Conservation (phyloP, 2,888 invertebrate species). For the Drosophila robusta region DNA sequence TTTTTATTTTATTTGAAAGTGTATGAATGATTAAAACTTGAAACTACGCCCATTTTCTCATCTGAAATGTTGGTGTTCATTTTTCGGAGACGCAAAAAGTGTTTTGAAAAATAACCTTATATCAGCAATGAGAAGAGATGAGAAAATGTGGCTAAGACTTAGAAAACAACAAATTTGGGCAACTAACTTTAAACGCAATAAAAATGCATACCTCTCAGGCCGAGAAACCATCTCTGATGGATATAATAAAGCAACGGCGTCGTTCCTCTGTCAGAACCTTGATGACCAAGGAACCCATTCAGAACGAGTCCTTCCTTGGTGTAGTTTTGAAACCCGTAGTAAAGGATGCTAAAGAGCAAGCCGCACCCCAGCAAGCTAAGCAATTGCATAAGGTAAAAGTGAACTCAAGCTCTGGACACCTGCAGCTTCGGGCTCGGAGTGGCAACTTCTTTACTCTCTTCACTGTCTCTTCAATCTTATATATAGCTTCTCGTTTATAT, state of each 20-base stretch:
- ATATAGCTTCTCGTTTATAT: not conserved
- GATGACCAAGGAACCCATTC: slow-evolving; percentile 84
- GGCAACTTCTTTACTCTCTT: slow-evolving; percentile 1
- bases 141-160: not conserved
- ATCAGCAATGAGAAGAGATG: too few species aligned
- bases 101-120: too few species aligned
- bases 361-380: slow-evolving; percentile 80
- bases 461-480: slow-evolving; percentile 5
- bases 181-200: slow-evolving; percentile 7
- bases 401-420: not conserved
- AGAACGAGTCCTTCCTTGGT: slow-evolving; percentile 87
- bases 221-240: slow-evolving; percentile 73
- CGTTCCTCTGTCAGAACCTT: slow-evolving; percentile 85
- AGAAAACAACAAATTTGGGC: not conserved
- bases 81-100: too few species aligned
- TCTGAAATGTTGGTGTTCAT: too few species aligned
- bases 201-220: slow-evolving; percentile 61
- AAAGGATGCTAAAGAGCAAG: slow-evolving; percentile 83
- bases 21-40: too few species aligned
- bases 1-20: too few species aligned
- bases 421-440: not conserved
- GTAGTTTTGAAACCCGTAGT: slow-evolving; percentile 88
- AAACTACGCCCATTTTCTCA: too few species aligned
- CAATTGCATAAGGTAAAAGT: slow-evolving; percentile 82
- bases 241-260: slow-evolving; percentile 77